These are phyloP conservation scores for Hypselothyrea guttata DNA, from an alignment of 2,888 invertebrate species.

Conservation along the genomic window DNA sequence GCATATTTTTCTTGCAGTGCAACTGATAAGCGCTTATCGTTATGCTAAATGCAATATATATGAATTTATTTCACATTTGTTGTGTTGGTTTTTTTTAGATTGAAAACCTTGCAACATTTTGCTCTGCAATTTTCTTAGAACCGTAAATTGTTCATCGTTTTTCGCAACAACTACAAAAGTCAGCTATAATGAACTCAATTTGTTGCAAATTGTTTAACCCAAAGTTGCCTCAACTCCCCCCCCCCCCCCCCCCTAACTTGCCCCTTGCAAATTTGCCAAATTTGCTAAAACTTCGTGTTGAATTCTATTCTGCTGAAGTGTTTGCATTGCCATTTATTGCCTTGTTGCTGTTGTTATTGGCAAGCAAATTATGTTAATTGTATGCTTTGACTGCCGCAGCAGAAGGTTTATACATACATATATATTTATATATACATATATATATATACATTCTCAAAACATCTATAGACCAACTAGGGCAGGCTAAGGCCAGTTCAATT, in stretches of 20 bases:
- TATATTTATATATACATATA: conserved; percentile 5
- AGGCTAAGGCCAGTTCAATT: conserved; percentile 11
- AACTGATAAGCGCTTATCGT: conserved; percentile 48
- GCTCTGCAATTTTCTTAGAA: conserved; percentile 17
- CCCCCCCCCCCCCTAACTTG: neutral
- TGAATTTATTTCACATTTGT: no score
- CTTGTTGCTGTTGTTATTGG: conserved; percentile 44
- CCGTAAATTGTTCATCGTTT: conserved; percentile 8
- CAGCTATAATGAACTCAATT: conserved; percentile 33
- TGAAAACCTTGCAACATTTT: conserved; percentile 15
- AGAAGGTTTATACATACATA: conserved; percentile 9
- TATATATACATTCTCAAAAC: conserved; percentile 3
- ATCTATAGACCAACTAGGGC: neutral
- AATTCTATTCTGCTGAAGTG: conserved; percentile 3
- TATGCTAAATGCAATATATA: conserved; percentile 8
- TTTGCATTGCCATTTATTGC: conserved; percentile 18
- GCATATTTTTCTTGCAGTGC: conserved; percentile 43
- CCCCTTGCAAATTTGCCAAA: conserved; percentile 57
- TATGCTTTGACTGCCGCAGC: conserved; percentile 68
- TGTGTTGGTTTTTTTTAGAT: no score
- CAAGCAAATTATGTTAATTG: conserved; percentile 74
- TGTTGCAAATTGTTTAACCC: conserved; percentile 36
- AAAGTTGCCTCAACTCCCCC: conserved; percentile 9
- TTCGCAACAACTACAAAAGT: conserved; percentile 13
- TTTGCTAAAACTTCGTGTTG: conserved; percentile 59